A percentile compares a stretch with the other conserved stretches of the same genome.
phyloP scores from a whole-genome alignment of 2,888 invertebrate species.

The Scaptomyza polygonia region DNA sequence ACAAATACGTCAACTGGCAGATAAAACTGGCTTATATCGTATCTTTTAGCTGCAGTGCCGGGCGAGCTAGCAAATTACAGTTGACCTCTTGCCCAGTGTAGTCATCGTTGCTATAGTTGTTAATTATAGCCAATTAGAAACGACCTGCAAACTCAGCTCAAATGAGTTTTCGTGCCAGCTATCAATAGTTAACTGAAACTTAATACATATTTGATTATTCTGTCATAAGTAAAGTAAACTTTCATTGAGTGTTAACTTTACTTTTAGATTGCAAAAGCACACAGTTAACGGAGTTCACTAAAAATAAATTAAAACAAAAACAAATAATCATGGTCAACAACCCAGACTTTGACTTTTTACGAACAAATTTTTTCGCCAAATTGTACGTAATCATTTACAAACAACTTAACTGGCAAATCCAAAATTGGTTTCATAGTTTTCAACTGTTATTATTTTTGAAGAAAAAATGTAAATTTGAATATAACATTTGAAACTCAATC shows the following conservation, averaged over 20 bases:
- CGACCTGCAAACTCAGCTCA: conserved; percentile 17
- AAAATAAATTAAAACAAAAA: conserved; percentile 1
- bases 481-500: too few relatives aligned
- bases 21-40: conserved; percentile 18
- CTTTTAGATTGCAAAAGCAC: conserved; percentile 2
- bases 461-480: too few relatives aligned
- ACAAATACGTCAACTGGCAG: conserved; percentile 13
- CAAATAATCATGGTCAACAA: conserved; percentile 6
- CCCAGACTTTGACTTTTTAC: conserved; percentile 3
- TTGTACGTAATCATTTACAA: neutral
- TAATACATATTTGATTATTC: conserved; percentile 7
- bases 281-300: conserved; percentile 3
- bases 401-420: neutral
- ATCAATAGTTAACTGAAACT: conserved; percentile 20
- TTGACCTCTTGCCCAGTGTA: conserved; percentile 62
- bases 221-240: conserved; percentile 32
- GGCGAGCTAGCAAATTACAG: conserved; percentile 44
- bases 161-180: conserved; percentile 1
- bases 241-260: conserved; percentile 15
- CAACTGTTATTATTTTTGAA: too few relatives aligned
- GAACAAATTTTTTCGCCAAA: neutral
- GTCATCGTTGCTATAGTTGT: conserved; percentile 30
- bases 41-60: conserved; percentile 33
- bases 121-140: conserved; percentile 47
- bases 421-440: neutral